These are phyloP conservation scores for Heteropelma amictum DNA, from an alignment of 2,888 invertebrate genomes.

Conservation along the genomic window DNA sequence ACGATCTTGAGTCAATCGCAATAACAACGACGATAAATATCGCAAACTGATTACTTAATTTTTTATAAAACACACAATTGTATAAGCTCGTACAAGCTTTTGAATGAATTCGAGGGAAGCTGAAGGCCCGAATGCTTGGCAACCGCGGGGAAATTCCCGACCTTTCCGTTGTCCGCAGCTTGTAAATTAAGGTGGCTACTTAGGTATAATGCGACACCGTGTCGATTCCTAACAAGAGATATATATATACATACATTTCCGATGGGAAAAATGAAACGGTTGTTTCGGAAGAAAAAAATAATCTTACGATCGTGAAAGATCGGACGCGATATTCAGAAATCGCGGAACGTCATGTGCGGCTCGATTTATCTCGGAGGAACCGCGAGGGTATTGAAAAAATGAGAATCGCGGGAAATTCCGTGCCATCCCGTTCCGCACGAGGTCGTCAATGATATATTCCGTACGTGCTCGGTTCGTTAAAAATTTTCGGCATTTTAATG, in stretches of 20 bases:
- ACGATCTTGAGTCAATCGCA: too few relatives aligned
- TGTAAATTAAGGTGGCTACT: constrained; percentile 40
- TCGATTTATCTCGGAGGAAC: too few relatives aligned
- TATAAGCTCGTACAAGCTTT: constrained; percentile 55
- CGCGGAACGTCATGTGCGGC: too few relatives aligned
- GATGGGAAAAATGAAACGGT: too few relatives aligned
- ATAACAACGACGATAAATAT: too few relatives aligned
- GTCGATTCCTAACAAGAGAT: not conserved
- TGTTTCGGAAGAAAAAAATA: too few relatives aligned
- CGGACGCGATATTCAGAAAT: too few relatives aligned
- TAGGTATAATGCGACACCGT: not conserved
- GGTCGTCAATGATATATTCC: not conserved
- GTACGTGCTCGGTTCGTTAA: constrained; percentile 32
- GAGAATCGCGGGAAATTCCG: not conserved
- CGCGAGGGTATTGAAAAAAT: not conserved
- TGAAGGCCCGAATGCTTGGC: not conserved
- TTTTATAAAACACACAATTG: not conserved
- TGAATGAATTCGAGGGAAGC: constrained; percentile 54
- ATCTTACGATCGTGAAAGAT: too few relatives aligned
- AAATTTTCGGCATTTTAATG: constrained; percentile 34
- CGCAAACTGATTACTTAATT: not conserved
- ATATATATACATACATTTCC: not conserved
- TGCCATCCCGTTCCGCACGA: not conserved
- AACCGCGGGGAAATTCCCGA: constrained; percentile 52
- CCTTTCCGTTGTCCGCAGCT: constrained; percentile 37